Conservation (phyloP, 2,797 vertebrate species). For the Buphagus erythrorhynchus region DNA sequence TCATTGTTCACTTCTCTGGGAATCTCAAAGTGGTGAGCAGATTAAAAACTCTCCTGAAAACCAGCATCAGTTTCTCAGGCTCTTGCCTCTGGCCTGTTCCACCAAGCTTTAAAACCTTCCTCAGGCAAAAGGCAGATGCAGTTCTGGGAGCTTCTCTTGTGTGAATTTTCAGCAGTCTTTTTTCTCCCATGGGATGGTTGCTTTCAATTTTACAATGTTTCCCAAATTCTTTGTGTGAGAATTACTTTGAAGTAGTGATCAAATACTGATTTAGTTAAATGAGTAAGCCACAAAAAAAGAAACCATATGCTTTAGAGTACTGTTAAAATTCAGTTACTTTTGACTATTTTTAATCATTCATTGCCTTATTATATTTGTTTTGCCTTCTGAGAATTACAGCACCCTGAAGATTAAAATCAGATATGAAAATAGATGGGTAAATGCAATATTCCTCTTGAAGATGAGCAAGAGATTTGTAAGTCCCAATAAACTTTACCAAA, state of each 20-base stretch:
- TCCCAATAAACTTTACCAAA: background rate
- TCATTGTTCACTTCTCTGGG: background rate
- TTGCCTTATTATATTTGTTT: conserved; percentile 32
- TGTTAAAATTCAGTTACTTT: conserved; percentile 41
- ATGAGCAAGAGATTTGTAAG: background rate
- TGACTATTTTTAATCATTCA: conserved; percentile 50
- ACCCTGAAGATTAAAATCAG: conserved; percentile 20
- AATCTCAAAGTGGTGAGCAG: background rate
- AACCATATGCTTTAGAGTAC: conserved; percentile 9
- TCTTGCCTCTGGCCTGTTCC: background rate
- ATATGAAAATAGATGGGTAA: conserved; percentile 35
- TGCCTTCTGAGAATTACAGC: conserved; percentile 8
- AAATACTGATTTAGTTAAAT: conserved; percentile 63
- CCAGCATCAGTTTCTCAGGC: background rate
- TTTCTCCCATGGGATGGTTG: conserved; percentile 32
- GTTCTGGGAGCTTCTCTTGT: background rate
- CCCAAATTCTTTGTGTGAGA: conserved; percentile 56
- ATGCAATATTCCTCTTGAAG: background rate
- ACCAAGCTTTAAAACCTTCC: background rate
- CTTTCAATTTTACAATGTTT: conserved; percentile 29
- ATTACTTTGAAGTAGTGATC: conserved; percentile 57
- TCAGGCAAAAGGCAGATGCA: conserved; percentile 11
- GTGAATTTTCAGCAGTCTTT: conserved; percentile 21
- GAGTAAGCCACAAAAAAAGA: conserved; percentile 52
- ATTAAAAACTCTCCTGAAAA: conserved; percentile 1